A percentile compares a stretch with the other conserved stretches of the same genome.
Evolutionary conservation across 2,113 vertebrate genomes (phyloP).

Genomic region (Forbesichthys papilliferus): DNA sequence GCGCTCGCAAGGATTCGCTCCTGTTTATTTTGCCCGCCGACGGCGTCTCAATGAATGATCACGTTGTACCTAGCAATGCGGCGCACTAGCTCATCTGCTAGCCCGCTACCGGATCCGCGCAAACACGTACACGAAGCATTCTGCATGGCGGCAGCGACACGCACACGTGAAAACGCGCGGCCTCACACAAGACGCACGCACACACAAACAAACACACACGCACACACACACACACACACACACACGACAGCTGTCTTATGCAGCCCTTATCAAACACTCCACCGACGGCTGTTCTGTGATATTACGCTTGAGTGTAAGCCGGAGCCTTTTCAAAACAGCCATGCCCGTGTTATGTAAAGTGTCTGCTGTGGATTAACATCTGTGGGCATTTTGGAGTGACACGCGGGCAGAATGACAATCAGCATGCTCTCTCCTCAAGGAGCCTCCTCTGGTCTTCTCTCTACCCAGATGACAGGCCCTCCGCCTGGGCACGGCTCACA

Average conservation of each 20-base stretch:
- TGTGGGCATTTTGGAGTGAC: constrained; percentile 53
- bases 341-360: constrained; percentile 36
- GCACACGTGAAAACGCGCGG: background rate
- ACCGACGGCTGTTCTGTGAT: constrained; percentile 40
- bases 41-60: constrained; percentile 56
- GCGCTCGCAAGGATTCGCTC: constrained; percentile 57
- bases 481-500: constrained; percentile 44
- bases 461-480: constrained; percentile 35
- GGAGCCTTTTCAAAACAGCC: constrained; percentile 26
- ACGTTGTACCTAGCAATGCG: constrained; percentile 19
- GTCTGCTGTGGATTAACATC: constrained; percentile 53
- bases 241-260: constrained; percentile 1
- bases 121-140: background rate
- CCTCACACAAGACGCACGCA: background rate
- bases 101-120: background rate
- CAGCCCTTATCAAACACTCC: constrained; percentile 21
- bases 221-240: constrained; percentile 8
- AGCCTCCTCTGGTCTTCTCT: constrained; percentile 42
- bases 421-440: constrained; percentile 8
- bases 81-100: constrained; percentile 39
- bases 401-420: constrained; percentile 42
- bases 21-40: constrained; percentile 54
- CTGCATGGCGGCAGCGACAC: background rate
- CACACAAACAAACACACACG: background rate
- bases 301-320: constrained; percentile 35